Evolutionary conservation across 2,113 vertebrate genomes (phyloP), one percentile per base, ranked within the genome.

Genomic region (Stigmatopora argus): DNA sequence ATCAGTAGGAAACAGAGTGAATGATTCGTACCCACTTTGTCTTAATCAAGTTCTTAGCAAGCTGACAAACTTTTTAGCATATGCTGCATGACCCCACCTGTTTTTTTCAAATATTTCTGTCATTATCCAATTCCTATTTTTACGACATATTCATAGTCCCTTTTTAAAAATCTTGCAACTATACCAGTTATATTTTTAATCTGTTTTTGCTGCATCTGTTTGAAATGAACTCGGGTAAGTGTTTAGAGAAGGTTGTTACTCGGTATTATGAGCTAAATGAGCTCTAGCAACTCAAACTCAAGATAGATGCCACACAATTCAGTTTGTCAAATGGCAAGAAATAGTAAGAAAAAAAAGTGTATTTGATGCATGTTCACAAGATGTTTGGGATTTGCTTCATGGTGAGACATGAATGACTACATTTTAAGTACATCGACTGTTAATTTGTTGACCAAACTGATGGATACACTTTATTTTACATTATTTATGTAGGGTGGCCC

Each of bases 361-460:
- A 31, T 52, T 76, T 81, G 79, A 88, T 87, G 88, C 78, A 81
- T 88, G 88, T 89, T 87, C 87, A 82, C 83, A 87, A 87, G 85
- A 90, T 82, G 79, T 89, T 78, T 87, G 87, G 85, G 89, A 85
- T 78, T 75, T 74, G 85, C 85, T 78, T 86, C 80, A 57, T 68
- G 63, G 77, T 79, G 85, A 83, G 80, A 82, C 81, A 79, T 86
- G 82, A 90, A 89, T 84, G 86, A 90, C 84, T 86, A 81, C 72
- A 84, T 89, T 90, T 86, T 89, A 88, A 89, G 89, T 89, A 82
- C 85, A 89, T 89, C 70, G 89, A 90, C 88, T 83, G 79, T 81
- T 83, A 78, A 80, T 81, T 78, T 2, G 46, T 7, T 41, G 2
- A 41, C 38, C 21, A 71, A 84, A 52, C 19, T 10, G 12, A 19